These are phyloP conservation scores for Neoarius graeffei DNA, from an alignment of 2,113 vertebrate genomes.

Conservation along the genomic window DNA sequence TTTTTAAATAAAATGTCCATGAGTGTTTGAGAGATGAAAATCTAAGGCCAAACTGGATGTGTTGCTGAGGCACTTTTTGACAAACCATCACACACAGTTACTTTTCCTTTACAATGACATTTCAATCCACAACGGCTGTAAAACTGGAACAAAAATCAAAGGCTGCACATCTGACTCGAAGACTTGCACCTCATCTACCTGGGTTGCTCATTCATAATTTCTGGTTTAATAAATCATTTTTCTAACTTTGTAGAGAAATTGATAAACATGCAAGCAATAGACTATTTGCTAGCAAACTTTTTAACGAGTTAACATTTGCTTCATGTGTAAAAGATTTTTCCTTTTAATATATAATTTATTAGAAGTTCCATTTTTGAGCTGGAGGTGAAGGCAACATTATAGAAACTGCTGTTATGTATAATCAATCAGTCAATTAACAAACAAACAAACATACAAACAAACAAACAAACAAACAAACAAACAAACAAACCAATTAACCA, in stretches of 20 bases:
- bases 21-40: not conserved
- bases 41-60: not conserved
- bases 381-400: not conserved
- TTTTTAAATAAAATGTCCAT: not conserved
- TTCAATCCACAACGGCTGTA: not conserved
- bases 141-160: not conserved
- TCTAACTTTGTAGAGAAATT: not conserved
- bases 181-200: not conserved
- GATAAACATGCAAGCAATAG: not conserved
- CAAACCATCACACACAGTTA: not conserved
- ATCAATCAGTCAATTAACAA: not conserved
- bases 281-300: not conserved
- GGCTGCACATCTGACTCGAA: not conserved
- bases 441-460: not conserved
- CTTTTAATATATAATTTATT: not conserved
- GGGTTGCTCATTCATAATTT: not conserved
- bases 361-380: not conserved
- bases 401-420: not conserved
- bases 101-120: not conserved
- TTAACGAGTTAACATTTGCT: too few species aligned
- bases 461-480: not conserved
- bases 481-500: not conserved
- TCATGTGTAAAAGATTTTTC: not conserved
- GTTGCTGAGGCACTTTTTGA: not conserved
- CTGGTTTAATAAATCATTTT: not conserved